Base-by-base conservation (phyloP, 2,113 vertebrate species). In the Conger conger region DNA sequence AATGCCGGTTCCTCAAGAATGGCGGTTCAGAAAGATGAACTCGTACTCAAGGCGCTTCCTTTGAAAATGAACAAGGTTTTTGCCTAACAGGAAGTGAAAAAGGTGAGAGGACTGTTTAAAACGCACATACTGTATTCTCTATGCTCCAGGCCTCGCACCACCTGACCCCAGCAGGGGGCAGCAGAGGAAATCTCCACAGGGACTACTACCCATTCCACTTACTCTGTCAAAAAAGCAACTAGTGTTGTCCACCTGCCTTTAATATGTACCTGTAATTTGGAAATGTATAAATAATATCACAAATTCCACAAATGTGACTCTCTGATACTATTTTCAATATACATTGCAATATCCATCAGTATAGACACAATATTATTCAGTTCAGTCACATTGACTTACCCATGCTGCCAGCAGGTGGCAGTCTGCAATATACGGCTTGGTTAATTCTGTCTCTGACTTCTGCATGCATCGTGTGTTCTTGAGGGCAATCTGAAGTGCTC, bases 151-250 rank as follows among this genome's bases (percentile, higher is more conserved):
- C 53, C 35, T 36, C 23, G 35, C 1, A 15, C 3, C 38, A 17
- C 81, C 30, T 38, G 30, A 15, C 33, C 20, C 81, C 90, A 91
- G 73, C 78, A 90, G 87, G 82, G 85, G 83, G 86, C 83, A 83
- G 84, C 87, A 90, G 15, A 87, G 60, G 80, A 76, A 17, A 30
- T 23, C 81, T 82, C 33, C 45, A 35, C 17, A 81, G 27, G 16
- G 13, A 17, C 0, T 6, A 30, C 11, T 7, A 37, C 23, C 79
- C 23, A 79, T 20, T 38, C 36, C 9, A 50, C 20, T n/a, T 80
- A 1, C 79, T 80, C 27, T n/a, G 42, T 23, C 38, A 42, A 45
- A 80, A 79, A n/a, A 37, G 40, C 23, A n/a, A 30, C 9, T 27
- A 20, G 27, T n/a, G 18, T 5, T n/a, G 9, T n/a, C n/a, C 8